These are phyloP conservation scores for Dryas iulia DNA, from an alignment of 1,140 invertebrate genomes.

Conservation along the genomic window DNA sequence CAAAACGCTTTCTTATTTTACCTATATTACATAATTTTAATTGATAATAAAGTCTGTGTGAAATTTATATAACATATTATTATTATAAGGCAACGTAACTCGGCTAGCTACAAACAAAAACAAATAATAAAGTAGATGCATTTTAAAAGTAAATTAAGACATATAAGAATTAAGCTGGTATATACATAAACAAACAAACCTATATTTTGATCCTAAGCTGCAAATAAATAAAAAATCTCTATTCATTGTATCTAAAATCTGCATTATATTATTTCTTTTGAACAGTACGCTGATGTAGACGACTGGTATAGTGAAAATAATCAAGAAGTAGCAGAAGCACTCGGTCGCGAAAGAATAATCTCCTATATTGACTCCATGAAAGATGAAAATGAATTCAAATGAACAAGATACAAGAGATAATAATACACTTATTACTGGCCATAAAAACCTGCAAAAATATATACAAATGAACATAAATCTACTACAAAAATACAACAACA, in stretches of 20 bases:
- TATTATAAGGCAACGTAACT: too few species aligned
- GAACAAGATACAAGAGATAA: slow-evolving; percentile 23
- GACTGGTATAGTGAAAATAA: slow-evolving; percentile 37
- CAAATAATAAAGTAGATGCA: too few species aligned
- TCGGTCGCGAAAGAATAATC: slow-evolving; percentile 53
- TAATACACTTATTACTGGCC: slow-evolving; percentile 32
- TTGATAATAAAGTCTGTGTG: too few species aligned
- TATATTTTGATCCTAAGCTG: slow-evolving; percentile 37
- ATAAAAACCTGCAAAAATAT: slow-evolving; percentile 43
- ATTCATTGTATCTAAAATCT: slow-evolving; percentile 43
- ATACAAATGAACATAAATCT: background rate
- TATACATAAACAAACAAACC: slow-evolving; percentile 24
- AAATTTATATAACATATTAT: too few species aligned
- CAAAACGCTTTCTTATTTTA: too few species aligned
- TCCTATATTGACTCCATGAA: slow-evolving; percentile 31
- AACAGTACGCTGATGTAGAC: slow-evolving; percentile 34
- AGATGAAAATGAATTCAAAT: slow-evolving; percentile 45
- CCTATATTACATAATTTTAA: too few species aligned
- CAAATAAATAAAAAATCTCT: slow-evolving; percentile 46
- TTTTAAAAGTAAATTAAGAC: too few species aligned
- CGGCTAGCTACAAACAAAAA: too few species aligned
- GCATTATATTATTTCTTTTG: slow-evolving; percentile 34
- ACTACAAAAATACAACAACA: background rate
- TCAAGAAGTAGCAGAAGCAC: slow-evolving; percentile 48
- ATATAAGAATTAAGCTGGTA: background rate